Conservation (phyloP, 2,113 vertebrate species). For the Actenoides hombroni region DNA sequence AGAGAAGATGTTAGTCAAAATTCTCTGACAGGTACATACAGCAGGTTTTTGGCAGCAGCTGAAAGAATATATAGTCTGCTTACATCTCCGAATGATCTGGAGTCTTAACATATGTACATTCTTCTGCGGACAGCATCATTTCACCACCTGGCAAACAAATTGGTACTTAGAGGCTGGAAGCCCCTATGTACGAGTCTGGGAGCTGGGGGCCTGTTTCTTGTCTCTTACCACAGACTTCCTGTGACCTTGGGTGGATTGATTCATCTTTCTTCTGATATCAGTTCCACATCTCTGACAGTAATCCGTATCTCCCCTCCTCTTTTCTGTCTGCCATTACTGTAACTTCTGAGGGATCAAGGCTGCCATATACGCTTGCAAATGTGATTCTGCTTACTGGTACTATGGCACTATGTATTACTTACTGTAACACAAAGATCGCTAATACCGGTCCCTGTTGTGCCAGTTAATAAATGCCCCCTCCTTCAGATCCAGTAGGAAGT, state of each 20-base stretch:
- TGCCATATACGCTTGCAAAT: background rate
- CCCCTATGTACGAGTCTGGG: background rate
- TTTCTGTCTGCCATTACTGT: background rate
- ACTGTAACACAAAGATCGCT: background rate
- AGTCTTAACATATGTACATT: background rate
- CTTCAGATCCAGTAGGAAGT: constrained; percentile 27
- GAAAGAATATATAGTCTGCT: background rate
- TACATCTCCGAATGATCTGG: background rate
- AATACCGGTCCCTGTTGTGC: background rate
- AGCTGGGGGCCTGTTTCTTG: background rate
- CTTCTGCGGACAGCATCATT: background rate
- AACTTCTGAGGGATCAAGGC: background rate
- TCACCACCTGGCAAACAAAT: background rate
- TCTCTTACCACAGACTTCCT: constrained; percentile 2
- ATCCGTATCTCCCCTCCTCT: background rate
- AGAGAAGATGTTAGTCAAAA: background rate
- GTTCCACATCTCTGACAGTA: background rate
- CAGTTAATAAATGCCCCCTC: background rate
- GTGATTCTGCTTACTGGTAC: background rate
- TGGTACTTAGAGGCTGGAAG: background rate
- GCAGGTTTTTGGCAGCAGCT: background rate
- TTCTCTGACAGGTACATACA: background rate
- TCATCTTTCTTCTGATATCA: background rate
- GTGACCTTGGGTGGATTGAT: background rate
- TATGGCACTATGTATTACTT: background rate